Conservation (phyloP, 2,888 invertebrate genomes). For the Eristalis tenax region DNA sequence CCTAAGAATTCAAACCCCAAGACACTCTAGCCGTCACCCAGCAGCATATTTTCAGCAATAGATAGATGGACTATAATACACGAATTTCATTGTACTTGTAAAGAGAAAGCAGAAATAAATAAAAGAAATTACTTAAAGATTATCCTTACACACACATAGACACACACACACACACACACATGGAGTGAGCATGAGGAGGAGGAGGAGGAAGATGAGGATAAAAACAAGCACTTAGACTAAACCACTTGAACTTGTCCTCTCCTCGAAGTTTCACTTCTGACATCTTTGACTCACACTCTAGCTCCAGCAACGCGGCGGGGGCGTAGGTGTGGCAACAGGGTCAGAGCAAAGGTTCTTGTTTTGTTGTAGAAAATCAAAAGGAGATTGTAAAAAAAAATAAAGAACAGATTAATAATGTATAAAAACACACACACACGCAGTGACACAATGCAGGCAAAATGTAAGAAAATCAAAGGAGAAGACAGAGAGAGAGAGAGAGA, state of each 20-base stretch:
- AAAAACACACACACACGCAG: constrained; percentile 29
- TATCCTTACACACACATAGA: background rate
- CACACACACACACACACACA: background rate
- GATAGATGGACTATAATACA: background rate
- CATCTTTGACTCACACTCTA: background rate
- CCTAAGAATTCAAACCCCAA: background rate
- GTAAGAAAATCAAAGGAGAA: constrained; percentile 25
- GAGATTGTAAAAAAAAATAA: constrained; percentile 41
- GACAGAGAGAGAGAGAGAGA: background rate
- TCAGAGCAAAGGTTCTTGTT: too few relatives aligned
- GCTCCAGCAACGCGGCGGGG: too few relatives aligned
- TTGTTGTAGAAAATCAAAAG: background rate
- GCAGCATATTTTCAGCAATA: background rate
- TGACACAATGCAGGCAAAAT: constrained; percentile 10
- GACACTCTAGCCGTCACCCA: constrained; percentile 1
- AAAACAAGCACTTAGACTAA: background rate
- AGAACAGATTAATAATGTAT: constrained; percentile 37
- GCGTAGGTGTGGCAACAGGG: constrained; percentile 37
- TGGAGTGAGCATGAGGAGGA: background rate
- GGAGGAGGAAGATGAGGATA: too few relatives aligned
- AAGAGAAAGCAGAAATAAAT: background rate
- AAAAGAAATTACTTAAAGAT: background rate
- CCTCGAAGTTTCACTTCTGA: background rate
- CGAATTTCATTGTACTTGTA: constrained; percentile 7
- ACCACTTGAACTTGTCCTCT: too few relatives aligned